A percentile compares a stretch with the other conserved stretches of the same genome.
Evolutionary conservation across 1,140 invertebrate species (phyloP).

Genomic region (Rhynchophorus ferrugineus): DNA sequence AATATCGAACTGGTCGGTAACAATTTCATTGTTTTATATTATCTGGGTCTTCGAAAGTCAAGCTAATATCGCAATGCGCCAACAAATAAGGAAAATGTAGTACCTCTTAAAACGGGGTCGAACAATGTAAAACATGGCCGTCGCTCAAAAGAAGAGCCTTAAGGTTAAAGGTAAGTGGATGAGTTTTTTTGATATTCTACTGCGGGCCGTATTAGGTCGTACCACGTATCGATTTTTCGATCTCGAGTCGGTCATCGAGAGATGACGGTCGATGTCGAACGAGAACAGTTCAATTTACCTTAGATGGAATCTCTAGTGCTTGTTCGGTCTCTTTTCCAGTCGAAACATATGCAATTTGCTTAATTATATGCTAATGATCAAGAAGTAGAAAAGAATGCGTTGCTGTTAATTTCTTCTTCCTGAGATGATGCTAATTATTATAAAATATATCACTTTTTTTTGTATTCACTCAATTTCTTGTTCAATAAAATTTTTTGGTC

Average conservation of each 20-base stretch:
- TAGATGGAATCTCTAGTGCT: too few species aligned
- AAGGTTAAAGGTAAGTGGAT: slow-evolving; percentile 20
- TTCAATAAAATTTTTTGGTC: too few species aligned
- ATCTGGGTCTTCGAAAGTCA: slow-evolving; percentile 20
- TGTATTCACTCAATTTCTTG: too few species aligned
- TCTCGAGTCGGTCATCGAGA: neutral
- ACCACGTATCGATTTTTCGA: neutral
- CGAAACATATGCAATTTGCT: too few species aligned
- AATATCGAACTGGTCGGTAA: slow-evolving; percentile 14
- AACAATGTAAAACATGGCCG: slow-evolving; percentile 19
- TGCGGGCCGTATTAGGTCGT: neutral
- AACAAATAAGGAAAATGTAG: slow-evolving; percentile 21
- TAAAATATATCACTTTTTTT: too few species aligned
- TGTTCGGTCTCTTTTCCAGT: too few species aligned
- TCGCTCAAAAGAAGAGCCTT: slow-evolving; percentile 9
- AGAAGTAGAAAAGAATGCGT: too few species aligned
- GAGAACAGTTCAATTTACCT: neutral
- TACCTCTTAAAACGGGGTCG: slow-evolving; percentile 16
- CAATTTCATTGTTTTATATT: slow-evolving; percentile 20
- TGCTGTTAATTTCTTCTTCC: too few species aligned
- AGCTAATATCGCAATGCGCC: slow-evolving; percentile 16
- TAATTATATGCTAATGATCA: too few species aligned
- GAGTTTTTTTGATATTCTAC: slow-evolving; percentile 2
- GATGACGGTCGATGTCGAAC: neutral
- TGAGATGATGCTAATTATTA: too few species aligned